Percentiles rank a stretch among this genome's conserved stretches.
phyloP scores from a whole-genome alignment of 2,888 invertebrate species.

The Asteroscopus sphinx region DNA sequence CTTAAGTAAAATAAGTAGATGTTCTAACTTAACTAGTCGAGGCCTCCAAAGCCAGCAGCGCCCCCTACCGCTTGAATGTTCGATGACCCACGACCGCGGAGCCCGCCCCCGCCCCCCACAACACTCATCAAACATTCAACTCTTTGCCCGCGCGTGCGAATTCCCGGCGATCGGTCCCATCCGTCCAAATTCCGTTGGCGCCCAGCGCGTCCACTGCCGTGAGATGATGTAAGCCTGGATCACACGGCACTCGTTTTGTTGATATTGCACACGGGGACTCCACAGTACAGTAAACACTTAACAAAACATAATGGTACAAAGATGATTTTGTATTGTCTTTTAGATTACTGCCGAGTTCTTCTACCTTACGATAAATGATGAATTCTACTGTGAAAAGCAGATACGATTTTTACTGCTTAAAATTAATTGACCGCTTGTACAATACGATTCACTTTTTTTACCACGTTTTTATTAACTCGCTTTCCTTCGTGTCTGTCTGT shows the following conservation, averaged over 20 bases:
- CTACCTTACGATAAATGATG: constrained; percentile 7
- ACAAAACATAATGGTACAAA: constrained; percentile 3
- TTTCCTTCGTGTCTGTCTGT: too few species aligned
- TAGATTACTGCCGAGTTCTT: constrained; percentile 5
- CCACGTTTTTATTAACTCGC: too few species aligned
- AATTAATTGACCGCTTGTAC: background rate
- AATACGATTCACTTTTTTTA: constrained; percentile 9
- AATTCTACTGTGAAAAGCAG: constrained; percentile 13
- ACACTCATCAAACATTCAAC: constrained; percentile 91
- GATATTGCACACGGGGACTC: constrained; percentile 29
- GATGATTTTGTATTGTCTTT: constrained; percentile 5
- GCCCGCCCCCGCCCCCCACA: constrained; percentile 63
- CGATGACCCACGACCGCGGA: constrained; percentile 82
- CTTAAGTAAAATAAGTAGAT: constrained; percentile 55
- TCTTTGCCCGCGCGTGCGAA: constrained; percentile 83
- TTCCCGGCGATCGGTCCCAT: constrained; percentile 78
- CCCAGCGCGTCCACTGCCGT: constrained; percentile 59
- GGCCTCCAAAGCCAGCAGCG: constrained; percentile 39
- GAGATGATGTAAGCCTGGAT: constrained; percentile 59
- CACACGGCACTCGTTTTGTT: constrained; percentile 41
- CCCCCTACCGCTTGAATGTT: constrained; percentile 82
- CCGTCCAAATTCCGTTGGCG: constrained; percentile 74
- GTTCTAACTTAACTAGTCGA: constrained; percentile 47
- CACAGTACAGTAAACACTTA: constrained; percentile 33
- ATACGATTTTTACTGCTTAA: constrained; percentile 3